phyloP scores from a whole-genome alignment of 2,797 vertebrate genomes.

The Amphiprion clarkii region DNA sequence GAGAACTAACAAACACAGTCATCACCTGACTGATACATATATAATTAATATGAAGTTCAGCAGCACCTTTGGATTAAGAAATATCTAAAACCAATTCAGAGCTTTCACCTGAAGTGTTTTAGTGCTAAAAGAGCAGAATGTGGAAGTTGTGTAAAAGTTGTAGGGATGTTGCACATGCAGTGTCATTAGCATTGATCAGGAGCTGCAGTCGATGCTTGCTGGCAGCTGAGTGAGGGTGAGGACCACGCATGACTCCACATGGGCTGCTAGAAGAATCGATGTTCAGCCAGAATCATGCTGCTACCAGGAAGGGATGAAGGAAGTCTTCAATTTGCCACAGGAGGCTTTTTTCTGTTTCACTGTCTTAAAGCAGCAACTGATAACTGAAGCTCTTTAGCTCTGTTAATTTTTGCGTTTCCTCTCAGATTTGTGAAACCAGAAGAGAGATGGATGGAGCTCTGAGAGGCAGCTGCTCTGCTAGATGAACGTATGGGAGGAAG shows the following conservation, averaged over 20 bases:
- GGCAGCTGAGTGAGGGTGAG: slow-evolving; percentile 14
- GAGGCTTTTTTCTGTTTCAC: not conserved
- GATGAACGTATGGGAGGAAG: not conserved
- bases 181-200: slow-evolving; percentile 59
- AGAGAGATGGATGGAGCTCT: not conserved
- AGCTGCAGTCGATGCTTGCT: slow-evolving; percentile 21
- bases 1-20: not conserved
- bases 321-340: slow-evolving; percentile 14
- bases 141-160: slow-evolving; percentile 31
- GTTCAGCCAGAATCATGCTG: slow-evolving; percentile 23
- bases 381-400: slow-evolving; percentile 32
- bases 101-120: not conserved
- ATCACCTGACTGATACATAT: not conserved
- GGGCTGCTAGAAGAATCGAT: slow-evolving; percentile 49
- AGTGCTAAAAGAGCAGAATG: slow-evolving; percentile 23
- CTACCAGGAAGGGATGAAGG: not conserved
- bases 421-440: slow-evolving; percentile 1
- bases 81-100: no score
- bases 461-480: not conserved
- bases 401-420: slow-evolving; percentile 15
- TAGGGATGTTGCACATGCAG: slow-evolving; percentile 5
- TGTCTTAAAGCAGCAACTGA: slow-evolving; percentile 16
- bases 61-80: no score
- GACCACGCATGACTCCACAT: slow-evolving; percentile 42
- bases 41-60: no score